Evolutionary conservation across 1,140 invertebrate genomes (phyloP), one percentile per base, ranked within the genome.

Genomic region (Ephestia elutella): DNA sequence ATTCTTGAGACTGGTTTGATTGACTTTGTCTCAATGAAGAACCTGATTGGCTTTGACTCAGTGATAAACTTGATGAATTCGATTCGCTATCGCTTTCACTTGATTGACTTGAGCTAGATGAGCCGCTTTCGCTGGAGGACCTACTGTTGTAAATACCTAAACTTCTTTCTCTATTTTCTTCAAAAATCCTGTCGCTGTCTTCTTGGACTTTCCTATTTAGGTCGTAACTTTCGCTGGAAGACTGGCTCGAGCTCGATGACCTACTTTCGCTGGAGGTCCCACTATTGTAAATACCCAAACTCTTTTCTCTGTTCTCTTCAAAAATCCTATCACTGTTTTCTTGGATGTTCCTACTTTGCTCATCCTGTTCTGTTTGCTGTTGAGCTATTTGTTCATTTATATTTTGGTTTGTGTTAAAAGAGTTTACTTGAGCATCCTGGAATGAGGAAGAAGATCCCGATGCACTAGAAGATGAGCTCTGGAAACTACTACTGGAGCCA

Each of bases 81-180:
- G 48, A 49, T 49, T 49, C 3, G 15, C 48, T 49, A 17, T 18
- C 15, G 4, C 48, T 49, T 49, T 49, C 21, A 25, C 2, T 2
- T 49, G 15, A 7, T 18, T 49, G 48, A 18, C 15, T 49, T 49
- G 15, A 19, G 7, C 7, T 17, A n/a, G 15, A 18, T 17, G 48
- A 9, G 10, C 32, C 10, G 9, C 3, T 35, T 10, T 35, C 9
- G 13, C 32, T 35, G 2, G 48, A 18, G n/a, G 48, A 49, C 18
- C 9, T 0, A 17, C 18, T 49, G 15, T 49, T 17, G 5, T 2
- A 49, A 18, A 17, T 1, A n/a, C 48, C 48, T 49, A 18, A 18
- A 9, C 48, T 49, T n/a, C 48, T 49, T 49, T 49, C 32, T 49
- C 18, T 49, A 17, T 49, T 49, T 17, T 49, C 48, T 18, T 49